A percentile compares a stretch with the other conserved stretches of the same genome.
These are phyloP conservation scores for Galerucella nymphaeae DNA, from an alignment of 2,888 invertebrate species.

Conservation along the genomic window DNA sequence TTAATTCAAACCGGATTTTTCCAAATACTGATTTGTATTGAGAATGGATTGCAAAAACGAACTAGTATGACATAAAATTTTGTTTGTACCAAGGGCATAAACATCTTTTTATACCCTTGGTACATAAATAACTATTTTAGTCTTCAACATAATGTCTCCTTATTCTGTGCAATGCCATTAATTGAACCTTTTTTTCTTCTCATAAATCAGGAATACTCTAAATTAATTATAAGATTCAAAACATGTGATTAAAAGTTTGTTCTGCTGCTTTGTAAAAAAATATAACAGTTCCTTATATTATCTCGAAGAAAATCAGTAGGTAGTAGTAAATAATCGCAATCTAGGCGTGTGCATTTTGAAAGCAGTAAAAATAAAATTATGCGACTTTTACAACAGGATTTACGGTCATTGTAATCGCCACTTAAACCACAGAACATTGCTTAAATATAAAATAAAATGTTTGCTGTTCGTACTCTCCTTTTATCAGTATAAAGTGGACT, in stretches of 20 bases:
- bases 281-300: not conserved
- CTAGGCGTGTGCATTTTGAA: not conserved
- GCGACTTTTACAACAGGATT: not conserved
- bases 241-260: not conserved
- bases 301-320: not conserved
- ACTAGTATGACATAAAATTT: no score
- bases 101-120: no score
- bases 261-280: not conserved
- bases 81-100: no score
- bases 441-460: conserved; percentile 9
- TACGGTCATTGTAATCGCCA: conserved; percentile 14
- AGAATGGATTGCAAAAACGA: no score
- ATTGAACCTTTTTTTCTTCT: no score
- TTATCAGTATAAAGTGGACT: conserved; percentile 2
- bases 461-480: not conserved
- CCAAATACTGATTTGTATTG: no score
- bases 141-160: no score
- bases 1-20: no score
- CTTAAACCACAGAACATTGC: conserved; percentile 6
- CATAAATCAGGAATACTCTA: no score
- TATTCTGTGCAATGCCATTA: no score
- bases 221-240: not conserved
- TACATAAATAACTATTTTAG: no score
- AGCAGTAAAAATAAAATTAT: conserved; percentile 5
- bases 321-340: not conserved